Percentiles rank a stretch among this genome's conserved stretches.
phyloP scores from a whole-genome alignment of 2,888 invertebrate genomes.

The Acronicta alni region DNA sequence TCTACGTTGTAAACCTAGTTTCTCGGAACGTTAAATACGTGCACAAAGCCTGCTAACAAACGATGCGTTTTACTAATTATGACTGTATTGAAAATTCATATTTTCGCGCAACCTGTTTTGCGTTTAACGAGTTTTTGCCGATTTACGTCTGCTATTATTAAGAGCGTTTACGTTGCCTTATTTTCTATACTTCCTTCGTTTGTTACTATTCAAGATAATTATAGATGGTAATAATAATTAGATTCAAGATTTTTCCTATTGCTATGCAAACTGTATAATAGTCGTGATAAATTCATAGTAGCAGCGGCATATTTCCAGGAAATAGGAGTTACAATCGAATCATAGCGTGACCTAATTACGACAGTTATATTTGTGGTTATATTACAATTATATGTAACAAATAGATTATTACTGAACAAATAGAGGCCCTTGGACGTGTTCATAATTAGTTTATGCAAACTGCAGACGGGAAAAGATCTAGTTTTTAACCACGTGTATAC shows the following conservation, averaged over 20 bases:
- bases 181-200: conserved; percentile 44
- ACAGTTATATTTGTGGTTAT: conserved; percentile 59
- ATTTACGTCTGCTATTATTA: conserved; percentile 25
- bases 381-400: conserved; percentile 61
- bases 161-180: conserved; percentile 28
- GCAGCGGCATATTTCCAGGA: conserved; percentile 65
- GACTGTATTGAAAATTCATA: conserved; percentile 46
- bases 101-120: conserved; percentile 37
- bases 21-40: conserved; percentile 64
- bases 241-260: conserved; percentile 61
- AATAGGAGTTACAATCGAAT: conserved; percentile 66
- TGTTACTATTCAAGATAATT: conserved; percentile 46
- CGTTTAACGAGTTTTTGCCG: conserved; percentile 17
- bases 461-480: conserved; percentile 68
- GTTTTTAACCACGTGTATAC: conserved; percentile 71
- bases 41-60: conserved; percentile 54
- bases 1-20: conserved; percentile 85
- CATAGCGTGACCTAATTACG: conserved; percentile 61
- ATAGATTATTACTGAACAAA: conserved; percentile 64
- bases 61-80: conserved; percentile 50
- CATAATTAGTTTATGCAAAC: conserved; percentile 70
- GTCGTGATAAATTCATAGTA: conserved; percentile 66
- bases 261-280: conserved; percentile 52
- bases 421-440: conserved; percentile 59
- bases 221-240: conserved; percentile 51